Base-by-base conservation (phyloP, 2,113 vertebrate species). In the Hyperoodon ampullatus region DNA sequence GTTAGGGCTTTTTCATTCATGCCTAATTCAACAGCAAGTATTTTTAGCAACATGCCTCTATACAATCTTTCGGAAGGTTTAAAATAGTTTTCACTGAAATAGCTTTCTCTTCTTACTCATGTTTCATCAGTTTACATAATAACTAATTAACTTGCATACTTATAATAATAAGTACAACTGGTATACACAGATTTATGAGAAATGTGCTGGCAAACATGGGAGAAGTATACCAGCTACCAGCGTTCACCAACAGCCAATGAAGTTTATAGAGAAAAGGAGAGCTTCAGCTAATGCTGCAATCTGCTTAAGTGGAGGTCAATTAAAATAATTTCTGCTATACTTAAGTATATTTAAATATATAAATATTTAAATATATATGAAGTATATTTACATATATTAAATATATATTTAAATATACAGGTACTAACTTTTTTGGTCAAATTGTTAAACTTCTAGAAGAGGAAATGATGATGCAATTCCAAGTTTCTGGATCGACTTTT, bases 1-100 rank as follows among this genome's bases (percentile, higher is more conserved):
- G 30, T 42, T 61, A 75, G 1, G 28, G 63, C 18, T 60, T 21
- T 80, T 63, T 95, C 60, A 53, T 81, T 96, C 80, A n/a, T 42
- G 8, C 47, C 68, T 90, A 78, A 89, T 19, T 90, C 42, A 92
- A 90, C 70, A 82, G 58, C n/a, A 94, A 58, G 60, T 72, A 53
- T 66, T 93, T 82, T 97, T 83, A 89, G 68, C 47, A 74, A 71
- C 47, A 19, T 68, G n/a, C 47, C 72, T 92, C 93, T 84, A 74
- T 21, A 58, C 2, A 80, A 5, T 89, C 47, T 78, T 75, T 90
- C 44, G 28, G 93, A 96, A 65, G 15, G 11, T 71, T 84, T 90
- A 70, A 83, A 95, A 71, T 96, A 68, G 23, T 93, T 92, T 75
- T 86, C 44, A 18, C 61, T 87, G 70, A 95, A 86, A 84, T 65